Percentiles rank a stretch among this genome's conserved stretches.
These are phyloP conservation scores for Alexandromys fortis DNA, from an alignment of 2,113 vertebrate genomes.

Conservation along the genomic window DNA sequence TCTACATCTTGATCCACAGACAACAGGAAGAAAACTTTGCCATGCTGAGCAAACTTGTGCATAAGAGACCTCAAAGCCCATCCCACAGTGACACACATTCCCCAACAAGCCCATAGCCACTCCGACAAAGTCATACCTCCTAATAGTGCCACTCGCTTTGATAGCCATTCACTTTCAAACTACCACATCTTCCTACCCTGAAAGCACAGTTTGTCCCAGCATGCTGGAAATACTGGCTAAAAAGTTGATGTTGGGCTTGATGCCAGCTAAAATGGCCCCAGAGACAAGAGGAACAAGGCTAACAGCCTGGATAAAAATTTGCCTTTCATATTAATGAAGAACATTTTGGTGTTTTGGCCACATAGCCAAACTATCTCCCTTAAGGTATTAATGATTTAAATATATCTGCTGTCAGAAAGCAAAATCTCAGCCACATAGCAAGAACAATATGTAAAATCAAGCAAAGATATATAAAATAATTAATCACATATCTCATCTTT, in stretches of 20 bases:
- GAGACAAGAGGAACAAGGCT: not conserved
- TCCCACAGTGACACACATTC: not conserved
- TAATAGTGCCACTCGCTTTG: not conserved
- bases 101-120: not conserved
- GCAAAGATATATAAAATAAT: not conserved
- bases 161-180: not conserved
- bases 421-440: not conserved
- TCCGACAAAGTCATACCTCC: not conserved
- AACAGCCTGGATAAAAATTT: not conserved
- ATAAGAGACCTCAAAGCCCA: not conserved
- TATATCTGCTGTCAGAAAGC: not conserved
- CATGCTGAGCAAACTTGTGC: not conserved
- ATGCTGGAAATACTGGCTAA: not conserved
- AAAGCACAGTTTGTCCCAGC: not conserved
- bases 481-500: not conserved
- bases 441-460: not conserved
- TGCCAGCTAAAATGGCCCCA: not conserved
- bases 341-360: not conserved
- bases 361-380: not conserved
- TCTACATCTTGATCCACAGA: not conserved
- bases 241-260: not conserved
- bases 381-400: constrained; percentile 30
- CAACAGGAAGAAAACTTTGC: not conserved
- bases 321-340: constrained; percentile 37
- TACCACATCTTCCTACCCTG: not conserved